phyloP scores from a whole-genome alignment of 1,140 invertebrate genomes.

The Bactericera cockerelli region DNA sequence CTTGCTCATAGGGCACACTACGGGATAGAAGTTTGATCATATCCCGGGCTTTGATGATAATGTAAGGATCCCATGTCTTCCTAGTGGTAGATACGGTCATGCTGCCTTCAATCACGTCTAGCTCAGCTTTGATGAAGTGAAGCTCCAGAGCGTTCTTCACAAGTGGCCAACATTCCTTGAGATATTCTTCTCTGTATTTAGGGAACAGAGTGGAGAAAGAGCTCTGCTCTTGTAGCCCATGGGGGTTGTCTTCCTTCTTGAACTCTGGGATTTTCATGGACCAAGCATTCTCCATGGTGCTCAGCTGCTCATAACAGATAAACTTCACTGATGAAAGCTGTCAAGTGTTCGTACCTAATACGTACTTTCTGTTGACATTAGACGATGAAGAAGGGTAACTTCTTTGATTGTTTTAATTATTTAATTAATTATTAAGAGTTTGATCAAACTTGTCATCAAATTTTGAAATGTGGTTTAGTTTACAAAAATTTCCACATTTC shows the following conservation, averaged over 20 bases:
- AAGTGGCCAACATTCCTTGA: constrained; percentile 90
- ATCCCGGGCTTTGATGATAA: constrained; percentile 92
- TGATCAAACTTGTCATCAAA: too few species aligned
- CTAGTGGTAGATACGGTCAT: constrained; percentile 91
- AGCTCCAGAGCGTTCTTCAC: constrained; percentile 70
- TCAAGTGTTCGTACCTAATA: too few species aligned
- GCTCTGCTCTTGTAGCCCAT: constrained; percentile 59
- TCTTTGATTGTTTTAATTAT: too few species aligned
- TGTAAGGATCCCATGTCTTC: constrained; percentile 98
- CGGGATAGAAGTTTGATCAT: constrained; percentile 88
- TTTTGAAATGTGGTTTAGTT: too few species aligned
- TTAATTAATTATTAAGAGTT: too few species aligned
- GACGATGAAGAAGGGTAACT: too few species aligned
- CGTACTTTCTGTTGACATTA: too few species aligned
- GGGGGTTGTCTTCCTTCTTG: constrained; percentile 76
- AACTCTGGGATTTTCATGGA: constrained; percentile 79
- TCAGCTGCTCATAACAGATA: too few species aligned
- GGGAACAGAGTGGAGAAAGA: constrained; percentile 70
- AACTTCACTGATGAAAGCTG: too few species aligned
- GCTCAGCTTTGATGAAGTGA: constrained; percentile 69
- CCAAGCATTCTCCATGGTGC: constrained; percentile 71
- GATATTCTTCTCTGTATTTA: constrained; percentile 91
- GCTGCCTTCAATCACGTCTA: constrained; percentile 89
- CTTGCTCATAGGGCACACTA: constrained; percentile 95
- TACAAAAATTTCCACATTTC: too few species aligned